Evolutionary conservation across 30 jellyfish, hydroid and myxozoan genomes (phyloP), one percentile per base, ranked within the genome.

Genomic region (Sanderia malayensis): DNA sequence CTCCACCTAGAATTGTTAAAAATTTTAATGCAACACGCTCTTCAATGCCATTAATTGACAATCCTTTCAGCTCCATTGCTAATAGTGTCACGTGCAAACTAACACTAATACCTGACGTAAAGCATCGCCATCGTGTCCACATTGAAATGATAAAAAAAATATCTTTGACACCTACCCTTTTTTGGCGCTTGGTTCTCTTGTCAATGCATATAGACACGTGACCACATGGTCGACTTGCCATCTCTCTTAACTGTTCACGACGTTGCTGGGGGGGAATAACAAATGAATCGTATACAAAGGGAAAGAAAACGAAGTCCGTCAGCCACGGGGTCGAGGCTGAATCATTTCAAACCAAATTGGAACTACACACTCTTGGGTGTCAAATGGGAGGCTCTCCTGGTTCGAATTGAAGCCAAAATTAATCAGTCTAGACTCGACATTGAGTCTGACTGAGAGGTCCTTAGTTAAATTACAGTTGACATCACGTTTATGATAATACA

Each of bases 211-310:
- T 8, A 23, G 91, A 37, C 29, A 86, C 30, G 41, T 61, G 31
- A 21, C 81, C 55, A 53, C 80, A 86, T 26, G 96, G 96, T n/a
- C 96, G 73, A 73, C 86, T 86, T 28, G 86, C 82, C 87, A 83
- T 68, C 53, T 76, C 96, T 59, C 73, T 84, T 44, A 74, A 58
- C 47, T 86, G 93, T 18, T 63, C 83, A 22, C 82, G 83, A 21
- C 87, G 96, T 46, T 87, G 96, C 96, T 86, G 62, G 1, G 8
- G 25, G 2, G 22, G 71, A 53, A 15, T n/a, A n/a, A n/a, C n/a
- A n/a, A n/a, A n/a, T n/a, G n/a, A n/a, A n/a, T n/a, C n/a, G n/a
- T n/a, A n/a, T n/a, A n/a, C n/a, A n/a, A 46, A 41, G 41, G 8
- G 27, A 27, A 30, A 0, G 13, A 57, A 23, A 26, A n/a, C 19